Conservation (phyloP, 2,888 invertebrate species). For the Lasioglossum lativentre region DNA sequence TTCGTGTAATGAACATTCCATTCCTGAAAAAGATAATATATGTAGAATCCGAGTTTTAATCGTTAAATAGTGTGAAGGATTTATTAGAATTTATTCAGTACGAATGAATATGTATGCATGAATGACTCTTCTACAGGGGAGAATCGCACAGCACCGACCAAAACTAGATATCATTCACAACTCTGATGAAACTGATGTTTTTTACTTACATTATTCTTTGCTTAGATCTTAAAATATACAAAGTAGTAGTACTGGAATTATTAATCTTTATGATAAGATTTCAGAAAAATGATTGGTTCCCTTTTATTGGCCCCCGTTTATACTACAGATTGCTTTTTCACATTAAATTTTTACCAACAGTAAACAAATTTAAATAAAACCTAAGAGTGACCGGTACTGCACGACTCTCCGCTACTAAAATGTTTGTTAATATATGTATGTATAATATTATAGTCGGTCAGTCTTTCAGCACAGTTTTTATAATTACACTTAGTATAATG, state of each 20-base stretch:
- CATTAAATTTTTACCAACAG: no score
- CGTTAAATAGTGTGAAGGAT: no score
- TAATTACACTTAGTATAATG: background rate
- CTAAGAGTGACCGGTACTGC: background rate
- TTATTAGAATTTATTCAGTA: background rate
- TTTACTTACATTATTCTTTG: background rate
- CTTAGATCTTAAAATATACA: background rate
- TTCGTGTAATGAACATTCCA: slow-evolving; percentile 43
- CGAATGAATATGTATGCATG: no score
- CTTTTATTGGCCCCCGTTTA: no score
- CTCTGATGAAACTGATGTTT: no score
- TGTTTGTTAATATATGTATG: background rate
- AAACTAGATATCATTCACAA: background rate
- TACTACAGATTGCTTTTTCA: no score
- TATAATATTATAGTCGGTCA: background rate
- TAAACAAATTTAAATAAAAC: background rate
- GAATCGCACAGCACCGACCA: background rate
- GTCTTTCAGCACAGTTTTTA: background rate
- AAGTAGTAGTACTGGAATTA: no score
- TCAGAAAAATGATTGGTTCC: background rate
- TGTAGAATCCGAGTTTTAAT: background rate
- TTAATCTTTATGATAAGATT: no score
- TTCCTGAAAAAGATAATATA: slow-evolving; percentile 40
- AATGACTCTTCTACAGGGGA: background rate
- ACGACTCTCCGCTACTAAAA: background rate